A percentile compares a stretch with the other conserved stretches of the same genome.
Evolutionary conservation across 1,140 invertebrate species (phyloP).

Genomic region (Drosophila willistoni): DNA sequence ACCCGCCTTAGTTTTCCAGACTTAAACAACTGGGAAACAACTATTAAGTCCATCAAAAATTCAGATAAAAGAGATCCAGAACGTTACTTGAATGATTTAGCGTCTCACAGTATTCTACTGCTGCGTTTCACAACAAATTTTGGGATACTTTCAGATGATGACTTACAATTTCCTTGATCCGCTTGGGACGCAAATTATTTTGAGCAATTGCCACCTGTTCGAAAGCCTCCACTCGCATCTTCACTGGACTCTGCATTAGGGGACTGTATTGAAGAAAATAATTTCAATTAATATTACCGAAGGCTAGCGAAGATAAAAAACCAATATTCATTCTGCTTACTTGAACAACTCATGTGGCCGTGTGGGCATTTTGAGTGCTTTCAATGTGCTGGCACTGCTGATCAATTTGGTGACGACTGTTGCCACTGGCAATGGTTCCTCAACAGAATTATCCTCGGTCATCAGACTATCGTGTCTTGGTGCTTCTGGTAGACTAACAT

Average conservation of each 20-base stretch:
- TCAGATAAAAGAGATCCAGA: too few species aligned
- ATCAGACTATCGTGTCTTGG: conserved; percentile 57
- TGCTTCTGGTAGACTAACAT: conserved; percentile 32
- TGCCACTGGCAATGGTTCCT: conserved; percentile 32
- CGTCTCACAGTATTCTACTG: too few species aligned
- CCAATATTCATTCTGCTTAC: conserved; percentile 41
- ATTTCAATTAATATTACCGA: neutral
- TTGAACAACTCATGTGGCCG: conserved; percentile 78
- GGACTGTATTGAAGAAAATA: conserved; percentile 83
- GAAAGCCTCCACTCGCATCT: conserved; percentile 86
- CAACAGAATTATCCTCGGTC: conserved; percentile 75
- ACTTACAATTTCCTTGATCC: conserved; percentile 56
- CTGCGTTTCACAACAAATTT: too few species aligned
- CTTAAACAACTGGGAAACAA: too few species aligned
- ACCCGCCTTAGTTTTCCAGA: too few species aligned
- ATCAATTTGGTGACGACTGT: conserved; percentile 29
- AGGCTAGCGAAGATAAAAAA: too few species aligned
- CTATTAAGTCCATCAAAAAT: too few species aligned
- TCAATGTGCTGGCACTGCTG: conserved; percentile 32
- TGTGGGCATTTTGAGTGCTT: conserved; percentile 64
- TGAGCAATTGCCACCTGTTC: conserved; percentile 83
- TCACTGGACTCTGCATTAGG: conserved; percentile 85
- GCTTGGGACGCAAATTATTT: conserved; percentile 46
- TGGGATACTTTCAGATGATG: too few species aligned
- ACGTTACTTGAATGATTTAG: too few species aligned